Evolutionary conservation across 2,113 vertebrate species (phyloP), one percentile per base, ranked within the genome.

Genomic region (Chrysochloris asiatica): DNA sequence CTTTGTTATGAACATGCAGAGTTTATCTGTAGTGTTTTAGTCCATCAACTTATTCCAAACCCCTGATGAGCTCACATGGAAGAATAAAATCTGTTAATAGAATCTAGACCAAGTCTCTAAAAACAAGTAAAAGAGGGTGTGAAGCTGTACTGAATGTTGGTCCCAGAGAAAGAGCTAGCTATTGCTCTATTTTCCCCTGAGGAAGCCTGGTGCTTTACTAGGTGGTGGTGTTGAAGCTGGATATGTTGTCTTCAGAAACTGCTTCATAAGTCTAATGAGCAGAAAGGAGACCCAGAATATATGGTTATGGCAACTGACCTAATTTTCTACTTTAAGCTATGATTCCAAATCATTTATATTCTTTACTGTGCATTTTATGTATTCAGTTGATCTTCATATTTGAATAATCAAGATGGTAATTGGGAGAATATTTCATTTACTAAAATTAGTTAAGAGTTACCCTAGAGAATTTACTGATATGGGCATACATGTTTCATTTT

Each of bases 401-500:
- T 89, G 63, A 45, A 12, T 88, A 22, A 92, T 88, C 24, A 84
- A 69, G 63, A 28, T 78, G 6, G 36, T 52, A 90, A 90, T 83
- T 89, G 72, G 86, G 92, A 83, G 80, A 94, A 43, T 91, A 59
- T 89, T 88, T 92, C 24, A 72, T 88, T 85, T 96, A 48, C 52
- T 91, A 89, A 94, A 76, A 82, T 77, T 76, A 89, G 50, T 59
- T 82, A 61, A 82, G 48, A 61, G 22, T 80, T 83, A 76, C 28
- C 52, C 21, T 79, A 48, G 67, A 79, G 69, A 84, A 63, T 43
- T 89, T 90, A 8, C 43, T 86, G 45, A 33, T 67, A 8, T 6
- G 17, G 0, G 6, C 48, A 38, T 79, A 26, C n/a, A 89, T 24
- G 76, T 96, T 95, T 94, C 26, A 89, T 75, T 82, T 77, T 0